Evolutionary conservation across 1,140 invertebrate species (phyloP).

Genomic region (Zophobas morio): DNA sequence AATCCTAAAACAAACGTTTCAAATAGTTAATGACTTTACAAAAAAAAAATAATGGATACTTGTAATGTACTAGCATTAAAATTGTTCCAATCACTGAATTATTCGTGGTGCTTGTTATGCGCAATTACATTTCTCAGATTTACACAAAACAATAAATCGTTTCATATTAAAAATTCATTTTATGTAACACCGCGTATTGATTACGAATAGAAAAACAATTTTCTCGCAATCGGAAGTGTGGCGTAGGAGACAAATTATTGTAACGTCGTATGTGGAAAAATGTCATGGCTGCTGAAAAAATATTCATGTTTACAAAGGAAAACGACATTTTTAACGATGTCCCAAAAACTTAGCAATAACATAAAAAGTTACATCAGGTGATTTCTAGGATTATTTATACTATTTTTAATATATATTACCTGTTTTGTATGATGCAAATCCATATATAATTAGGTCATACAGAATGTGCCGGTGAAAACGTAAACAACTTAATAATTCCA

Average conservation of each 20-base stretch:
- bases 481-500: slow-evolving; percentile 4
- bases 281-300: slow-evolving; percentile 8
- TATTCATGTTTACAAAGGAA: neutral
- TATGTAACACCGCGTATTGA: no score
- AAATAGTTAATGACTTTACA: no score
- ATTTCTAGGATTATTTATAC: slow-evolving; percentile 5
- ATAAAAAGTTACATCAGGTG: slow-evolving; percentile 32
- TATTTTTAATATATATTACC: slow-evolving; percentile 19
- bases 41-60: no score
- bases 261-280: neutral
- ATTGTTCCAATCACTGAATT: no score
- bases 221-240: neutral
- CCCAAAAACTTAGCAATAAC: slow-evolving; percentile 20
- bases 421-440: slow-evolving; percentile 41
- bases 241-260: neutral
- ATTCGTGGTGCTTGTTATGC: no score
- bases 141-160: no score
- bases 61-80: no score
- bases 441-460: slow-evolving; percentile 31
- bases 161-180: no score
- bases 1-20: no score
- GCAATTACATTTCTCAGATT: no score
- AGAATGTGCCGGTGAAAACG: slow-evolving; percentile 2
- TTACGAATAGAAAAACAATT: neutral
- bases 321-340: slow-evolving; percentile 1